Percentiles rank a stretch among this genome's conserved stretches.
These are phyloP conservation scores for Ditylenchus weischeri DNA, from an alignment of 2,888 invertebrate genomes.

Conservation along the genomic window DNA sequence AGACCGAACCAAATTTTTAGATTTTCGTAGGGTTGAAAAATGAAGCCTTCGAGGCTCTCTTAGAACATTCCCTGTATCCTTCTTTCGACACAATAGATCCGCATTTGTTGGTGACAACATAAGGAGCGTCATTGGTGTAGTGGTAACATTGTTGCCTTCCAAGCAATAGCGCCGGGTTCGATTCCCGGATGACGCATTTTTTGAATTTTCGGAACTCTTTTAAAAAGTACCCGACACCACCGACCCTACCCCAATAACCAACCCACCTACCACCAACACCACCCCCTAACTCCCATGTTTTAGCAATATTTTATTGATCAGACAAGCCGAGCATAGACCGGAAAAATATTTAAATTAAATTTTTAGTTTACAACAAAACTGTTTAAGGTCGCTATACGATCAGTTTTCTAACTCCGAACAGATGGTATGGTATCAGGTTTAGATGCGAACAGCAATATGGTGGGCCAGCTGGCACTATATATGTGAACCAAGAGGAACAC, in stretches of 20 bases:
- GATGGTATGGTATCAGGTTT: constrained; percentile 50
- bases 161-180: constrained; percentile 1
- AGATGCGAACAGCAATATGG: constrained; percentile 35
- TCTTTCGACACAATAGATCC: background rate
- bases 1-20: no score
- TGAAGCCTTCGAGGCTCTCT: no score
- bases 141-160: background rate
- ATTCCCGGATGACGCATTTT: constrained; percentile 1
- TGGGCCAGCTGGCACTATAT: constrained; percentile 25
- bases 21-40: no score
- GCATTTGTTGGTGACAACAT: no score
- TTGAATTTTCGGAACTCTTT: no score
- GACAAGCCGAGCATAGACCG: no score
- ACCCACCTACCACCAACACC: no score
- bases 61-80: background rate
- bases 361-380: constrained; percentile 7
- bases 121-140: background rate
- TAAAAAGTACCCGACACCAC: no score
- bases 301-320: no score
- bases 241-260: no score
- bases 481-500: constrained; percentile 39
- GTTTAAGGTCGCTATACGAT: constrained; percentile 54
- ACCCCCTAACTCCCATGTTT: no score
- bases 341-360: no score
- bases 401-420: constrained; percentile 51